Evolutionary conservation across 2,888 invertebrate species (phyloP).

Genomic region (Reticulitermes lucifugus): DNA sequence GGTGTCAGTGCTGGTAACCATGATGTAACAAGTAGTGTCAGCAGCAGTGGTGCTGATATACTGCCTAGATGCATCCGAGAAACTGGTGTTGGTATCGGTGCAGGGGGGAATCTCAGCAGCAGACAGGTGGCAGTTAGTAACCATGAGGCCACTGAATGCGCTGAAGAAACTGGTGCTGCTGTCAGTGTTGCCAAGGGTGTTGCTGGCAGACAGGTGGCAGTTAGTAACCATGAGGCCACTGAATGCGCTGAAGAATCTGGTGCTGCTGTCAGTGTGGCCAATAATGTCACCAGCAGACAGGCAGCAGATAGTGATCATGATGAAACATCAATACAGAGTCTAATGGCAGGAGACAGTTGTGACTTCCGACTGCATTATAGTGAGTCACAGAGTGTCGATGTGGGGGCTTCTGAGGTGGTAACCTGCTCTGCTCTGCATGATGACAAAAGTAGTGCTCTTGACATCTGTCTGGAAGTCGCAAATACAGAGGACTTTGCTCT

Average conservation of each 20-base stretch:
- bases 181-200: neutral
- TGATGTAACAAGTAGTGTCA: too few species aligned
- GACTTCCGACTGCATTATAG: conserved; percentile 32
- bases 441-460: neutral
- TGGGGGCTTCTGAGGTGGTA: conserved; percentile 43
- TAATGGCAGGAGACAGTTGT: neutral
- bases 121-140: too few species aligned
- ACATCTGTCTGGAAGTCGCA: neutral
- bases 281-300: neutral
- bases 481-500: neutral
- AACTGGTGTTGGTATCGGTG: too few species aligned
- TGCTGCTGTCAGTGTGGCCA: neutral
- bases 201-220: neutral
- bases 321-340: neutral
- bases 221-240: too few species aligned
- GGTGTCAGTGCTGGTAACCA: too few species aligned
- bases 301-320: neutral
- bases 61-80: neutral
- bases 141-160: too few species aligned
- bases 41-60: neutral
- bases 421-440: neutral
- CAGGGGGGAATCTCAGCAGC: too few species aligned
- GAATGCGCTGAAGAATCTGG: neutral
- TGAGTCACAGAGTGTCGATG: conserved; percentile 46
- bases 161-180: too few species aligned